Evolutionary conservation across 2,797 vertebrate species (phyloP).

Genomic region (Bucorvus abyssinicus): DNA sequence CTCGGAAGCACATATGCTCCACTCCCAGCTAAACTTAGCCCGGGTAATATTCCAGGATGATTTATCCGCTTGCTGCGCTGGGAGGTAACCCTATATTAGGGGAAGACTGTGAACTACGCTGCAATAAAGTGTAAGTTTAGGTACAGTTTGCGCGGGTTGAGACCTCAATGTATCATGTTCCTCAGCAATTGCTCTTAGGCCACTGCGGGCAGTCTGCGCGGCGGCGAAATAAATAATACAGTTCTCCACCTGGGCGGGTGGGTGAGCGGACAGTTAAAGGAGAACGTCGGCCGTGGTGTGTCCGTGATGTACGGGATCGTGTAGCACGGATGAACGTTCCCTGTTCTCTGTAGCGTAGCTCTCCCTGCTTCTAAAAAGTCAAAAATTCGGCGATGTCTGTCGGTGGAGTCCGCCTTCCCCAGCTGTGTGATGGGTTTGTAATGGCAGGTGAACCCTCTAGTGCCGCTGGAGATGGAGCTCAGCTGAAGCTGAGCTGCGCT

Average conservation of each 20-base stretch:
- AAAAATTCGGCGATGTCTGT: neutral
- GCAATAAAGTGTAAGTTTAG: conserved; percentile 84
- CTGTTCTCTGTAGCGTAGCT: neutral
- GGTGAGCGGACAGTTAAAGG: conserved; percentile 12
- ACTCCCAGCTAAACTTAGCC: conserved; percentile 80
- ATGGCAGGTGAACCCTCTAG: rapidly evolving
- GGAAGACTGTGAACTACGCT: conserved; percentile 78
- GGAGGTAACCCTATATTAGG: conserved; percentile 80
- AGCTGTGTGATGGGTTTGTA: neutral
- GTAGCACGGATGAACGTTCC: neutral
- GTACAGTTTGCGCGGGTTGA: conserved; percentile 81
- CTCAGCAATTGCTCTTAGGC: conserved; percentile 46
- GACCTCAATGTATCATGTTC: conserved; percentile 77
- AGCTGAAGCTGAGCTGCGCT: neutral
- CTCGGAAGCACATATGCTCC: conserved; percentile 81
- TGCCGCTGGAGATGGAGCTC: neutral
- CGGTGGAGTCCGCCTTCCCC: neutral
- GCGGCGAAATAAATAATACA: conserved; percentile 71
- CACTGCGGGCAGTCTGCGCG: conserved; percentile 16
- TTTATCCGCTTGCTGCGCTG: conserved; percentile 83
- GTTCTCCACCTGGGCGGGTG: neutral
- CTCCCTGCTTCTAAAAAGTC: neutral
- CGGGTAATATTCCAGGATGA: conserved; percentile 81
- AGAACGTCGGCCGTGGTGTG: neutral
- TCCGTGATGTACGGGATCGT: neutral